Percentiles rank a stretch among this genome's conserved stretches.
phyloP scores from a whole-genome alignment of 2,797 vertebrate species.

The Mionectes olivaceus region DNA sequence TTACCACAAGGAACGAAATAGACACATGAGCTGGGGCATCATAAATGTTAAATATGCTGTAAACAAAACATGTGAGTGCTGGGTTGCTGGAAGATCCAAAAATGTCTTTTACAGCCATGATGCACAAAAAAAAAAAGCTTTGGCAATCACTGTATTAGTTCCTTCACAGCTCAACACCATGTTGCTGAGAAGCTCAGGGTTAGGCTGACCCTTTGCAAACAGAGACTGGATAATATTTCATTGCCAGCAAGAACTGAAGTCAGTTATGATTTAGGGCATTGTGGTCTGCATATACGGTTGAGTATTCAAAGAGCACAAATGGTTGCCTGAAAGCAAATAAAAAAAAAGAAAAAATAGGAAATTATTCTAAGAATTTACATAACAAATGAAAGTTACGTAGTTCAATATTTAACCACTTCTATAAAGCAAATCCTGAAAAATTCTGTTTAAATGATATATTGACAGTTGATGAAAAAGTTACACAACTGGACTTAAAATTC shows the following conservation, averaged over 20 bases:
- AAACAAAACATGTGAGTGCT: background rate
- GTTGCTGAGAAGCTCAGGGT: background rate
- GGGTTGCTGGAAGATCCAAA: background rate
- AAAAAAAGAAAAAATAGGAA: background rate
- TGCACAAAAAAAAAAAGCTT: background rate
- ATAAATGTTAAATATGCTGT: background rate
- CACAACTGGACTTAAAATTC: background rate
- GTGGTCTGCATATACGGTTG: background rate
- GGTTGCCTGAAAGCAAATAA: background rate
- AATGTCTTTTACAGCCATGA: background rate
- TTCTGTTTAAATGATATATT: background rate
- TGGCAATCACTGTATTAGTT: background rate
- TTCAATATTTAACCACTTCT: background rate
- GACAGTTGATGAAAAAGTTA: background rate
- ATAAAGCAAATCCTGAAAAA: background rate
- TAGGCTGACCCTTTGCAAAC: background rate
- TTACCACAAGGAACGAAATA: background rate
- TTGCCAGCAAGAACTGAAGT: background rate
- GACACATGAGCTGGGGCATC: background rate
- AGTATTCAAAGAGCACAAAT: background rate
- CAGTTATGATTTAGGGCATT: background rate
- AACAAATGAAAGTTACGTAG: background rate
- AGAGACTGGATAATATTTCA: background rate
- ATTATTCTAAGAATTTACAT: background rate
- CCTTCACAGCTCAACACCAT: background rate